Conservation (phyloP, 1,140 invertebrate genomes). For the Leptinotarsa defecta region DNA sequence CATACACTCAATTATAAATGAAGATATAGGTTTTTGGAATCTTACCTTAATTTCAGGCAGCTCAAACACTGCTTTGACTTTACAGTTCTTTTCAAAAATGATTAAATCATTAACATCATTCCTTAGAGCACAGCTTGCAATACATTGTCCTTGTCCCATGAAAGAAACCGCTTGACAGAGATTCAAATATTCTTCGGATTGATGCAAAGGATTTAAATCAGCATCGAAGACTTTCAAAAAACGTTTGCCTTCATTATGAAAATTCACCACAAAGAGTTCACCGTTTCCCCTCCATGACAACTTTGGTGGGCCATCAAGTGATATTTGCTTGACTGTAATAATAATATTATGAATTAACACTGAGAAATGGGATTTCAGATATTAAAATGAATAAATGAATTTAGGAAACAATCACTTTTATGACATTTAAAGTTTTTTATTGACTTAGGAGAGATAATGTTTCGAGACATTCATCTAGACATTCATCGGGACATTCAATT, state of each 20-base stretch:
- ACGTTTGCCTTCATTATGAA: slow-evolving; percentile 33
- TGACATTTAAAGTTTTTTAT: too few relatives aligned
- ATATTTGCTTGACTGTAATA: slow-evolving; percentile 11
- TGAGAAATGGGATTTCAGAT: neutral
- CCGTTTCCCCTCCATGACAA: slow-evolving; percentile 47
- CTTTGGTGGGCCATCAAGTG: slow-evolving; percentile 19
- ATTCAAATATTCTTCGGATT: slow-evolving; percentile 35
- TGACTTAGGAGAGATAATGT: too few relatives aligned
- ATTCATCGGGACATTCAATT: too few relatives aligned
- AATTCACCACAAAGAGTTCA: slow-evolving; percentile 45
- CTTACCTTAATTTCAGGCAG: slow-evolving; percentile 35
- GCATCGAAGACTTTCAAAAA: slow-evolving; percentile 40
- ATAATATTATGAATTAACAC: neutral
- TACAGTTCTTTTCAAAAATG: slow-evolving; percentile 47
- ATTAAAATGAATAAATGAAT: neutral
- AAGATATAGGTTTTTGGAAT: too few relatives aligned
- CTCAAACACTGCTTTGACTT: slow-evolving; percentile 33
- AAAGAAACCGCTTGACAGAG: slow-evolving; percentile 35
- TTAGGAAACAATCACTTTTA: too few relatives aligned
- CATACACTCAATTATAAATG: neutral
- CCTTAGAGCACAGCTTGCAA: slow-evolving; percentile 32
- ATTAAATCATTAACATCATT: slow-evolving; percentile 33
- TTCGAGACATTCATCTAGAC: too few relatives aligned
- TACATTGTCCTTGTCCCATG: slow-evolving; percentile 40
- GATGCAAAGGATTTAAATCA: slow-evolving; percentile 32